Evolutionary conservation across 1,140 invertebrate genomes (phyloP).

Genomic region (Drosophila pallidifrons): DNA sequence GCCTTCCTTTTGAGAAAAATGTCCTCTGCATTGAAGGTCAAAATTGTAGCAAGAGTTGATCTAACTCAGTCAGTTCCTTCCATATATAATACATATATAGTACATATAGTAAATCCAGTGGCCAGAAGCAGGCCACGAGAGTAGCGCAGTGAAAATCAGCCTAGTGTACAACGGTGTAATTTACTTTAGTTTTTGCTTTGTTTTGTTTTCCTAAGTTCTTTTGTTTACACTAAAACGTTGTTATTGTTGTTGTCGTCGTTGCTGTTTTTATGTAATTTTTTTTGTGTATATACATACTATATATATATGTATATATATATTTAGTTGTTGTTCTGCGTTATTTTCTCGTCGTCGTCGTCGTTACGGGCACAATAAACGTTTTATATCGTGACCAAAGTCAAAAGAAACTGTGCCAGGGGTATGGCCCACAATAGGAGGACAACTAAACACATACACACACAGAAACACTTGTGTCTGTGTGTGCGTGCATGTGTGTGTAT

Average conservation of each 20-base stretch:
- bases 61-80: too few relatives aligned
- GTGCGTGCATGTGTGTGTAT: slow-evolving; percentile 35
- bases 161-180: slow-evolving; percentile 48
- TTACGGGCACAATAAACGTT: slow-evolving; percentile 77
- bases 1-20: too few relatives aligned
- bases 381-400: slow-evolving; percentile 82
- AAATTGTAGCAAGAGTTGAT: too few relatives aligned
- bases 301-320: slow-evolving; percentile 9
- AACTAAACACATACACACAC: slow-evolving; percentile 3
- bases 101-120: too few relatives aligned
- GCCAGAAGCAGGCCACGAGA: not conserved
- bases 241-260: slow-evolving; percentile 39
- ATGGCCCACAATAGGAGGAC: slow-evolving; percentile 67
- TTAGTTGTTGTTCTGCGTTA: slow-evolving; percentile 35
- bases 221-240: slow-evolving; percentile 70
- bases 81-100: too few relatives aligned
- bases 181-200: slow-evolving; percentile 73
- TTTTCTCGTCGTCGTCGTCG: slow-evolving; percentile 54
- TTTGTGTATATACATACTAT: not conserved
- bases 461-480: slow-evolving; percentile 15
- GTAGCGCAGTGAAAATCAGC: slow-evolving; percentile 1
- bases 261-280: slow-evolving; percentile 50
- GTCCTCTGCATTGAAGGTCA: too few relatives aligned
- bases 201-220: slow-evolving; percentile 69
- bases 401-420: slow-evolving; percentile 82